Conservation (phyloP, 2,888 invertebrate genomes). For the Anthophora plumipes region DNA sequence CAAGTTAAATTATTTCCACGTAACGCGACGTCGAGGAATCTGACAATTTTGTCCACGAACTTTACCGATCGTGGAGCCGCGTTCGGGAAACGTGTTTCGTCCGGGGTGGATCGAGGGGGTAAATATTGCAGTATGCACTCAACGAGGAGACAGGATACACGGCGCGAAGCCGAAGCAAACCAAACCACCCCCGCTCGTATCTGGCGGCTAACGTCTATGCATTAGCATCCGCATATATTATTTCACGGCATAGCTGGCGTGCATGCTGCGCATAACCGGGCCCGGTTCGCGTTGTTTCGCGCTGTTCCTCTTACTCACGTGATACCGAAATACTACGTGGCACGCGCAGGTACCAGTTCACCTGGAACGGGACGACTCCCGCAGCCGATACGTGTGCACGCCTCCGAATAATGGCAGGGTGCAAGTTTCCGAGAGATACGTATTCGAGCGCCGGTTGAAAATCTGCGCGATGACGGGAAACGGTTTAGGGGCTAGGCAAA, state of each 20-base stretch:
- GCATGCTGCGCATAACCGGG: constrained; percentile 69
- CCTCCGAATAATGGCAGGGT: background rate
- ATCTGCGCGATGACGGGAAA: background rate
- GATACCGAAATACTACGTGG: constrained; percentile 66
- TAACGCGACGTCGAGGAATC: constrained; percentile 60
- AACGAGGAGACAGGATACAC: constrained; percentile 77
- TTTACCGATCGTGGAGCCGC: constrained; percentile 48
- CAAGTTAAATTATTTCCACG: constrained; percentile 47
- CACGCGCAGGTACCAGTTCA: constrained; percentile 65
- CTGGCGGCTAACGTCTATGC: constrained; percentile 74
- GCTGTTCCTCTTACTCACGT: constrained; percentile 65
- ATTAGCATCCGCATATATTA: constrained; percentile 82
- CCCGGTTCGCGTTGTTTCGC: constrained; percentile 56
- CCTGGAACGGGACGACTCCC: constrained; percentile 35
- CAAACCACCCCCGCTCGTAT: constrained; percentile 48
- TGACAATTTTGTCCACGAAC: constrained; percentile 57
- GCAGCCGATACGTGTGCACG: constrained; percentile 27
- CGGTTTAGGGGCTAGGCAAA: background rate
- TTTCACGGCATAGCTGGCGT: constrained; percentile 74
- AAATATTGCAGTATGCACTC: constrained; percentile 83
- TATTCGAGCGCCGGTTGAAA: constrained; percentile 1
- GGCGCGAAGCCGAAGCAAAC: constrained; percentile 50
- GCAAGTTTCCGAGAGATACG: constrained; percentile 14
- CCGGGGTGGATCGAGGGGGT: constrained; percentile 63
- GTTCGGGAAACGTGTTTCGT: constrained; percentile 27